These are phyloP conservation scores for Huso huso DNA, from an alignment of 2,797 vertebrate genomes.

Conservation along the genomic window DNA sequence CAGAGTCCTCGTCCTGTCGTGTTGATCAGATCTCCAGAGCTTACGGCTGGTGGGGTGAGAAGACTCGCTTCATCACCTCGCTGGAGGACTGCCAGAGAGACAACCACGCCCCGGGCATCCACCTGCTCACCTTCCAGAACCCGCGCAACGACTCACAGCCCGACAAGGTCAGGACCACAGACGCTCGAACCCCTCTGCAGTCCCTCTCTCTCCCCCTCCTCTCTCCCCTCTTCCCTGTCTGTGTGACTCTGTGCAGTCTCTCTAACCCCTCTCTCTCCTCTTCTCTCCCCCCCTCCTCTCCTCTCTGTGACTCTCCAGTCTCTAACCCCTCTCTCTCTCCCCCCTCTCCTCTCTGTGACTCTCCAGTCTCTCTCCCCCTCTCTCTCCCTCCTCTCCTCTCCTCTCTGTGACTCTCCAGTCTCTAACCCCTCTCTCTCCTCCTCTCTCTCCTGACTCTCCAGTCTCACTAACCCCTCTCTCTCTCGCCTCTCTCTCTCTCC, in stretches of 20 bases:
- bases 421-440: too few relatives aligned
- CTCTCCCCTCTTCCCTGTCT: conserved; percentile 4
- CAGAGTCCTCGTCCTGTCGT: conserved; percentile 78
- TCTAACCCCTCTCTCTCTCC: too few relatives aligned
- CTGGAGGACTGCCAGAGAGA: conserved; percentile 78
- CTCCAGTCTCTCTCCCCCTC: too few relatives aligned
- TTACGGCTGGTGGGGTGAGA: conserved; percentile 89
- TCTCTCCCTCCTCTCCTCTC: too few relatives aligned
- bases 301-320: too few relatives aligned
- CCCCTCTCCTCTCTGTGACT: too few relatives aligned
- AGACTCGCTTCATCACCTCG: conserved; percentile 78
- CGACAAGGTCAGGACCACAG: conserved; percentile 71
- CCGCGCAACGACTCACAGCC: conserved; percentile 87
- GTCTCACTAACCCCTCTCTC: too few relatives aligned
- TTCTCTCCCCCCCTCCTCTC: too few relatives aligned
- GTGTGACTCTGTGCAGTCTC: conserved; percentile 25
- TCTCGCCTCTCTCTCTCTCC: too few relatives aligned
- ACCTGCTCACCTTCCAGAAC: conserved; percentile 88
- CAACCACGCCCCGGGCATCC: conserved; percentile 87
- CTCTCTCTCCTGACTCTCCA: too few relatives aligned
- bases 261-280: too few relatives aligned
- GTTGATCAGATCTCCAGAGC: conserved; percentile 89
- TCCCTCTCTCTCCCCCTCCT: neutral
- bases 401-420: too few relatives aligned
- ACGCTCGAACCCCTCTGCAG: neutral